Evolutionary conservation across 2,888 invertebrate genomes (phyloP).

Genomic region (Abrostola tripartita): DNA sequence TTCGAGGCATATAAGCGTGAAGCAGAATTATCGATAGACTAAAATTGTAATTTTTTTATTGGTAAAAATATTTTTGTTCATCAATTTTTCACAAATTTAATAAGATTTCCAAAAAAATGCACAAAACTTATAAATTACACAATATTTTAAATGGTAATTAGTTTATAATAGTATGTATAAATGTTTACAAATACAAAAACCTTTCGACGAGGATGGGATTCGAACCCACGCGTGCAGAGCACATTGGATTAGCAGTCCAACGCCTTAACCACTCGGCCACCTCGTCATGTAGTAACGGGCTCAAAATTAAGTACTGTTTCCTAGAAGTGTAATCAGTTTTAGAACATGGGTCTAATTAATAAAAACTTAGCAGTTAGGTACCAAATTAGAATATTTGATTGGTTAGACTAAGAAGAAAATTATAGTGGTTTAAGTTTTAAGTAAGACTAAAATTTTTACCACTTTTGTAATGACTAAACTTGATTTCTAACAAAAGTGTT

Average conservation of each 20-base stretch:
- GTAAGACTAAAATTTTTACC: no score
- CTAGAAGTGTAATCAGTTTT: no score
- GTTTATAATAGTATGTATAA: no score
- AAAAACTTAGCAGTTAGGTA: no score
- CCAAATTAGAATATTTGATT: no score
- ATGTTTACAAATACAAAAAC: constrained; percentile 26
- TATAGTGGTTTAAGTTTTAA: no score
- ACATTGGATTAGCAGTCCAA: constrained; percentile 96
- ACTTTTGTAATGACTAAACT: no score
- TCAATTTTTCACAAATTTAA: not conserved
- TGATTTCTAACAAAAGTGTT: no score
- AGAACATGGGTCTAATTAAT: no score
- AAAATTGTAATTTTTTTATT: not conserved
- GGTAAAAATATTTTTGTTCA: not conserved
- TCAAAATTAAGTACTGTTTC: constrained; percentile 17
- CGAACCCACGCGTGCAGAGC: constrained; percentile 95
- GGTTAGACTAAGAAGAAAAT: no score
- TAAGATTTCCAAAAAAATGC: not conserved
- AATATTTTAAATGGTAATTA: not conserved
- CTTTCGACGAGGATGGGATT: constrained; percentile 93
- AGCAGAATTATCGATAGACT: not conserved
- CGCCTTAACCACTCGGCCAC: constrained; percentile 96
- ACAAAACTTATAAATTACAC: not conserved
- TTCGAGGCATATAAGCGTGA: no score
- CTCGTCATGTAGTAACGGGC: constrained; percentile 85